Conservation (phyloP, 2,888 invertebrate genomes). For the Phrixothrix hirtus region DNA sequence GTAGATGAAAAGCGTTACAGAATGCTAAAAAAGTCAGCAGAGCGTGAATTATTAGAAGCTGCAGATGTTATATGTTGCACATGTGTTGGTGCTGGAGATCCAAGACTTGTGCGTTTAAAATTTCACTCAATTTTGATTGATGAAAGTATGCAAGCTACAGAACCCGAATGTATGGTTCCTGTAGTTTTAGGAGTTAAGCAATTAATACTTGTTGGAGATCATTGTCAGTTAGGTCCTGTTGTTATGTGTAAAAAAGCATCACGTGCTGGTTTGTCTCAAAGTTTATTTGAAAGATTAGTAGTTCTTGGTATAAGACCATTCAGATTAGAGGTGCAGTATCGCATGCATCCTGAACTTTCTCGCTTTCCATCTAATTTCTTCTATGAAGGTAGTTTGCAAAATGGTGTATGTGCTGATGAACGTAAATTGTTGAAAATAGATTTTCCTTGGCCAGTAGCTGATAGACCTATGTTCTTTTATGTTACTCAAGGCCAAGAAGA, state of each 20-base stretch:
- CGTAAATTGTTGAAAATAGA: conserved; percentile 86
- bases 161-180: conserved; percentile 99
- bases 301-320: conserved; percentile 97
- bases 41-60: conserved; percentile 86
- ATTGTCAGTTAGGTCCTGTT: conserved; percentile 98
- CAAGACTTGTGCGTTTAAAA: conserved; percentile 86
- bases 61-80: conserved; percentile 99
- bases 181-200: conserved; percentile 97
- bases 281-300: conserved; percentile 94
- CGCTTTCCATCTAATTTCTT: conserved; percentile 99
- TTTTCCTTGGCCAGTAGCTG: conserved; percentile 96
- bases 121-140: conserved; percentile 97
- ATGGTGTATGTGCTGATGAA: conserved; percentile 97
- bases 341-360: conserved; percentile 98
- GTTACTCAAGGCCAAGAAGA: conserved; percentile 98
- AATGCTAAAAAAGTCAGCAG: conserved; percentile 86
- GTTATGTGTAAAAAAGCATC: conserved; percentile 99
- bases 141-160: conserved; percentile 91
- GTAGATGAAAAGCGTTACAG: conserved; percentile 95
- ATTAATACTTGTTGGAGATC: conserved; percentile 96
- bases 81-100: conserved; percentile 98
- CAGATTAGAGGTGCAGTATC: conserved; percentile 95
- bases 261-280: conserved; percentile 94
- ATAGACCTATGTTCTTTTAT: conserved; percentile 98
- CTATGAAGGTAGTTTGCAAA: conserved; percentile 98